These are phyloP conservation scores for Lasioglossum albipes DNA, from an alignment of 1,140 invertebrate genomes.

Conservation along the genomic window DNA sequence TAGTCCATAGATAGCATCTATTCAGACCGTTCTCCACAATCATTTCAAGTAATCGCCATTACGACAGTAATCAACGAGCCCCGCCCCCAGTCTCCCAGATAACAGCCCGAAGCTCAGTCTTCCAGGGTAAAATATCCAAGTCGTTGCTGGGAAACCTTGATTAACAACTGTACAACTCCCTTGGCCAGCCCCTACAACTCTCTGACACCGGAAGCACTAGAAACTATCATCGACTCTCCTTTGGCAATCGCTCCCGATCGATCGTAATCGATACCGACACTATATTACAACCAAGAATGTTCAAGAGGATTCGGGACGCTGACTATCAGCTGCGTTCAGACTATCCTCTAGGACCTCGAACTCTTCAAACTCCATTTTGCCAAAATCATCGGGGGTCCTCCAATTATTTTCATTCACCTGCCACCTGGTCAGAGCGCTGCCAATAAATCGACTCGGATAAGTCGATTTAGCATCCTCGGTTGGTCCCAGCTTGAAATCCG, in stretches of 20 bases:
- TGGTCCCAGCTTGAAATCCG: conserved; percentile 73
- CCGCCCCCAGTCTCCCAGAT: no score
- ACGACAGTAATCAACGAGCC: no score
- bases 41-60: no score
- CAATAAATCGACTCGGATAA: conserved; percentile 64
- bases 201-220: neutral
- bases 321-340: conserved; percentile 78
- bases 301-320: conserved; percentile 36
- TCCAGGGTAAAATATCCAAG: neutral
- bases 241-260: conserved; percentile 23
- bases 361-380: conserved; percentile 91
- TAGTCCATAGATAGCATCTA: no score
- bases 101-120: no score
- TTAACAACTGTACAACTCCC: conserved; percentile 8
- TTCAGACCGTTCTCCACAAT: no score
- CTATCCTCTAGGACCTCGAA: conserved; percentile 87
- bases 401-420: conserved; percentile 74
- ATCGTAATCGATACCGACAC: neutral
- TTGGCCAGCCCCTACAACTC: neutral
- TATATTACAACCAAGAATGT: conserved; percentile 9
- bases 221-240: conserved; percentile 28
- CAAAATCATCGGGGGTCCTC: conserved; percentile 82
- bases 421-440: conserved; percentile 74
- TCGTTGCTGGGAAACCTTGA: conserved; percentile 45
- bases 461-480: conserved; percentile 62